These are phyloP conservation scores for Illadopsis cleaveri DNA, from an alignment of 2,113 vertebrate genomes.

Conservation along the genomic window DNA sequence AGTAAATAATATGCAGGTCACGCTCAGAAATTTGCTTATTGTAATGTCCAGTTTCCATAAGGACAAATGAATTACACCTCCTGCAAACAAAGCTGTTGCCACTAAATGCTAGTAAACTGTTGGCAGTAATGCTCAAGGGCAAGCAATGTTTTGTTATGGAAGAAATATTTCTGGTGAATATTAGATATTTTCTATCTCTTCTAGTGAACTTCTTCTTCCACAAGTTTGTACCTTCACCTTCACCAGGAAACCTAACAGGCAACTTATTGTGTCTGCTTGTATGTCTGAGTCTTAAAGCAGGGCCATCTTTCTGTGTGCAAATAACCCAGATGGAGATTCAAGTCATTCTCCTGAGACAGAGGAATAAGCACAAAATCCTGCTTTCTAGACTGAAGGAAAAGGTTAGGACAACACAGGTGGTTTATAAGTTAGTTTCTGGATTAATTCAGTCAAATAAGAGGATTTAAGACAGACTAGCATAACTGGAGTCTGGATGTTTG, in stretches of 20 bases:
- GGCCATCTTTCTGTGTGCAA: background rate
- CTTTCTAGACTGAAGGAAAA: background rate
- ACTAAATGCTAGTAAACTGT: background rate
- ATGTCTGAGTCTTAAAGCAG: background rate
- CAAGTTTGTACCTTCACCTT: background rate
- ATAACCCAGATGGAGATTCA: background rate
- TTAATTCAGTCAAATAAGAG: background rate
- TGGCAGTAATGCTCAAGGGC: background rate
- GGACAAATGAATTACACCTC: background rate
- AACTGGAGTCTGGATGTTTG: background rate
- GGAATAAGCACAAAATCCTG: background rate
- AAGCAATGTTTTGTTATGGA: background rate
- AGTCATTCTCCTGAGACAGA: background rate
- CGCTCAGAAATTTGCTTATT: background rate
- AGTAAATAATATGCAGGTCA: background rate
- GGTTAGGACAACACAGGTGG: background rate
- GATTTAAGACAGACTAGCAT: background rate
- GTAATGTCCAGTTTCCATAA: background rate
- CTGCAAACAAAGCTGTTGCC: background rate
- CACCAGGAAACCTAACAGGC: background rate
- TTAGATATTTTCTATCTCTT: background rate
- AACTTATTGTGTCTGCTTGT: background rate
- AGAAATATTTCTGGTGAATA: background rate
- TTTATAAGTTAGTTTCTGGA: background rate
- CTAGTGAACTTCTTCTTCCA: background rate